Evolutionary conservation across 2,113 vertebrate species (phyloP).

Genomic region (Cettia cetti): DNA sequence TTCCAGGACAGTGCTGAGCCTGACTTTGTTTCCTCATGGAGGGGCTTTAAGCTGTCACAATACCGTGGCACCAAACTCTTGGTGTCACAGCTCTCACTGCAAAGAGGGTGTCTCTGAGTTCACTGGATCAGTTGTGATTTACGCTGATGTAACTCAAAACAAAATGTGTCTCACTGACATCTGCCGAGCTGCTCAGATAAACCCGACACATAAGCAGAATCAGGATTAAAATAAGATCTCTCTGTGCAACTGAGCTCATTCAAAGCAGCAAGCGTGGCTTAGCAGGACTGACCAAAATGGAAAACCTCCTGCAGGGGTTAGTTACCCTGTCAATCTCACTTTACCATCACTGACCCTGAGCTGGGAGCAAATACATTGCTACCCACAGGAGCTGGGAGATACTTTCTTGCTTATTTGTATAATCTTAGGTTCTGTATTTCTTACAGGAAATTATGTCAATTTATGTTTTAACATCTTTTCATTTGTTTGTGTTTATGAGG

Average conservation of each 20-base stretch:
- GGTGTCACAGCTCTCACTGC: background rate
- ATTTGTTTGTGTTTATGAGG: background rate
- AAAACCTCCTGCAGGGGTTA: conserved; percentile 36
- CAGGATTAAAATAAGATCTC: background rate
- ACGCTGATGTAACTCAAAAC: background rate
- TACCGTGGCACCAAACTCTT: background rate
- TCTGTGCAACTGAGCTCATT: background rate
- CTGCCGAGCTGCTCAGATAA: background rate
- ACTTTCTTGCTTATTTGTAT: background rate
- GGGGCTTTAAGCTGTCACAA: conserved; percentile 44
- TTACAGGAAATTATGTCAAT: background rate
- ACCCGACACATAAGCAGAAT: background rate
- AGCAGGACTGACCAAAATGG: background rate
- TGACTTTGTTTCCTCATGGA: conserved; percentile 29
- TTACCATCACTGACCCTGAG: background rate
- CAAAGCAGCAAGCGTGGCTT: conserved; percentile 25
- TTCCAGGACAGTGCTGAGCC: conserved; percentile 31
- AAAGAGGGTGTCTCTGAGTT: background rate
- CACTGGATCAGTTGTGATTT: conserved; percentile 33
- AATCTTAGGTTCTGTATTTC: background rate
- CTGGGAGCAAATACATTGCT: background rate
- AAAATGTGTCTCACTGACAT: conserved; percentile 24
- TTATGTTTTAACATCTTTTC: background rate
- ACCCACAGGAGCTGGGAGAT: background rate
- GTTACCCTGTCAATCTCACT: conserved; percentile 11